Percentiles rank a stretch among this genome's conserved stretches.
Evolutionary conservation across 2,888 invertebrate genomes (phyloP).

Genomic region (Beris chalybata): DNA sequence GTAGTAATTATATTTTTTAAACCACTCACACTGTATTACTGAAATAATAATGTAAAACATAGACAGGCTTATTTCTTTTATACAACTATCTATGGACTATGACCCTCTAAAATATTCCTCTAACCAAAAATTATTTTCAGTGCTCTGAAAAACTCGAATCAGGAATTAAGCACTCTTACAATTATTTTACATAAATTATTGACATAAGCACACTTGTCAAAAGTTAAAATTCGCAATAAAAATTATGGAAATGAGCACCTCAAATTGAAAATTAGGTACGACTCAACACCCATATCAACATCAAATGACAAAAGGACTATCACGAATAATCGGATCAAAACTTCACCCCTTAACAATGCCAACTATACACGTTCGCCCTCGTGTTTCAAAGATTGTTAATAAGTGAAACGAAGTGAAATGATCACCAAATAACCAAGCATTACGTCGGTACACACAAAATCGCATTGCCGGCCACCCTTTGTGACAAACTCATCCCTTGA

Average conservation of each 20-base stretch:
- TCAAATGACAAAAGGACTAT: conserved; percentile 21
- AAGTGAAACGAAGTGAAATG: conserved; percentile 39
- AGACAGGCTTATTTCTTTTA: too few species aligned
- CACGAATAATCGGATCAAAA: conserved; percentile 27
- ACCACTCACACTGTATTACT: too few species aligned
- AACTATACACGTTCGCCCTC: conserved; percentile 15
- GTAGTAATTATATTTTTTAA: too few species aligned
- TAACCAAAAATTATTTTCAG: too few species aligned
- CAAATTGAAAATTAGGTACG: conserved; percentile 21
- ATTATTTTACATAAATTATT: too few species aligned
- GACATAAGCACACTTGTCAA: too few species aligned
- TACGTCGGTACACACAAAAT: conserved; percentile 26
- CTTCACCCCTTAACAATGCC: conserved; percentile 3
- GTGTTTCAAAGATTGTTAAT: conserved; percentile 15
- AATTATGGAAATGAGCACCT: conserved; percentile 13
- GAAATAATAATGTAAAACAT: too few species aligned
- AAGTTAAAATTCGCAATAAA: not conserved
- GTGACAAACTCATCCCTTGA: not conserved
- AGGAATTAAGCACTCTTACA: too few species aligned
- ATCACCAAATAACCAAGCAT: conserved; percentile 36
- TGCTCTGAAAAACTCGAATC: too few species aligned
- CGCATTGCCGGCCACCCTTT: conserved; percentile 26
- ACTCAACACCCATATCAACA: conserved; percentile 17
- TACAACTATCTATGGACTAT: too few species aligned
- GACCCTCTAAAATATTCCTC: too few species aligned